Evolutionary conservation across 2,113 vertebrate genomes (phyloP).

Genomic region (Bettongia penicillata): DNA sequence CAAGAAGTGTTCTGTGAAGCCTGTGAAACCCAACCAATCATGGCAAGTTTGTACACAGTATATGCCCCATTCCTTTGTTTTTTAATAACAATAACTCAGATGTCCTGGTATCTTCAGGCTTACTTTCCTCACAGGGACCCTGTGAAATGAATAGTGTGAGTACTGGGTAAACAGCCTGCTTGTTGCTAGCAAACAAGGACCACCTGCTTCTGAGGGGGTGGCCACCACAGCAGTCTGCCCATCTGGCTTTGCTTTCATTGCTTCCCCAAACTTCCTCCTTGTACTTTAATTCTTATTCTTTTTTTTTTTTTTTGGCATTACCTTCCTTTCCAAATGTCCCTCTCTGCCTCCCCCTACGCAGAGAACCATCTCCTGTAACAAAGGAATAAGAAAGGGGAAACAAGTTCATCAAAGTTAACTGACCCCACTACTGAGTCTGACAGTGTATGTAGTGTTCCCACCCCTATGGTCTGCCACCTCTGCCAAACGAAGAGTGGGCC

Average conservation of each 20-base stretch:
- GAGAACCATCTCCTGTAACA: neutral
- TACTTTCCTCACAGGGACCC: neutral
- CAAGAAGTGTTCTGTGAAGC: neutral
- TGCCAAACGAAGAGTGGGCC: neutral
- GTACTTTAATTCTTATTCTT: neutral
- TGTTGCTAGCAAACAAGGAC: neutral
- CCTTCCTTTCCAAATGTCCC: neutral
- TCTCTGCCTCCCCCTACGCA: fast-evolving
- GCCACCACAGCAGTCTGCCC: neutral
- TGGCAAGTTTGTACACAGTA: neutral
- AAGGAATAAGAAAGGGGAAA: neutral
- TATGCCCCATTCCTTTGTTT: neutral
- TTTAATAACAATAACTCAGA: neutral
- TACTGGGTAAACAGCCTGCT: neutral
- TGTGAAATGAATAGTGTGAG: neutral
- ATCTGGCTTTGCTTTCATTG: neutral
- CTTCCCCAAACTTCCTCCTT: neutral
- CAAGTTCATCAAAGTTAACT: neutral
- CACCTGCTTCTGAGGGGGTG: neutral
- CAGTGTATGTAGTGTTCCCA: neutral
- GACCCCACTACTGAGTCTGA: neutral
- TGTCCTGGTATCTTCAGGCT: neutral
- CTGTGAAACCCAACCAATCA: neutral
- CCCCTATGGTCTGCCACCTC: neutral
- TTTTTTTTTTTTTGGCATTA: neutral